A percentile compares a stretch with the other conserved stretches of the same genome.
These are phyloP conservation scores for Tachystola acroxantha DNA, from an alignment of 2,888 invertebrate genomes.

Conservation along the genomic window DNA sequence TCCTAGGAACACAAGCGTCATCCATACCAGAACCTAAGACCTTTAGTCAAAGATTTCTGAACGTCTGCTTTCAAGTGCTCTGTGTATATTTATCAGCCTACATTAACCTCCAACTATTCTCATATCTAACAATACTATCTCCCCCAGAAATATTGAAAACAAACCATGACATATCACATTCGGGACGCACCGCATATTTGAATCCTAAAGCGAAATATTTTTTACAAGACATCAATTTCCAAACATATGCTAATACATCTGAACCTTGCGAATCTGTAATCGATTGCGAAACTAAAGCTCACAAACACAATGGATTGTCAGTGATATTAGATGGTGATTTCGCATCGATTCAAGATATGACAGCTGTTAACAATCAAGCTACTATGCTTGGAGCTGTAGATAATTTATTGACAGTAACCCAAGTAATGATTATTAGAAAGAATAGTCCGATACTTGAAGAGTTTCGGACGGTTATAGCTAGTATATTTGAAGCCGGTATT, in stretches of 20 bases:
- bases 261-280: conserved; percentile 32
- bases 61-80: conserved; percentile 40
- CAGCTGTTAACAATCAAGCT: conserved; percentile 49
- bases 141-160: conserved; percentile 43
- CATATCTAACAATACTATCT: conserved; percentile 45
- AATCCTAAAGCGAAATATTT: conserved; percentile 36
- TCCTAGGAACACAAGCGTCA: conserved; percentile 42
- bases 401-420: conserved; percentile 42
- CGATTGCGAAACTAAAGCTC: conserved; percentile 32
- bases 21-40: conserved; percentile 37
- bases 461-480: conserved; percentile 29
- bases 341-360: conserved; percentile 33
- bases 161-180: conserved; percentile 40
- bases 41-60: conserved; percentile 48
- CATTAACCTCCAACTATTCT: conserved; percentile 47
- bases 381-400: conserved; percentile 36
- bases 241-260: conserved; percentile 36
- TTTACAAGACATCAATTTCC: conserved; percentile 34
- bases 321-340: conserved; percentile 36
- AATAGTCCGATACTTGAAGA: conserved; percentile 26
- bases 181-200: conserved; percentile 38
- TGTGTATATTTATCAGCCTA: conserved; percentile 47
- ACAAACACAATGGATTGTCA: conserved; percentile 42
- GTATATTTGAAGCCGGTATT: conserved; percentile 58
- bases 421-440: conserved; percentile 52